Evolutionary conservation across 2,113 vertebrate species (phyloP), one percentile per base, ranked within the genome.

Genomic region (Anolis sagrei): DNA sequence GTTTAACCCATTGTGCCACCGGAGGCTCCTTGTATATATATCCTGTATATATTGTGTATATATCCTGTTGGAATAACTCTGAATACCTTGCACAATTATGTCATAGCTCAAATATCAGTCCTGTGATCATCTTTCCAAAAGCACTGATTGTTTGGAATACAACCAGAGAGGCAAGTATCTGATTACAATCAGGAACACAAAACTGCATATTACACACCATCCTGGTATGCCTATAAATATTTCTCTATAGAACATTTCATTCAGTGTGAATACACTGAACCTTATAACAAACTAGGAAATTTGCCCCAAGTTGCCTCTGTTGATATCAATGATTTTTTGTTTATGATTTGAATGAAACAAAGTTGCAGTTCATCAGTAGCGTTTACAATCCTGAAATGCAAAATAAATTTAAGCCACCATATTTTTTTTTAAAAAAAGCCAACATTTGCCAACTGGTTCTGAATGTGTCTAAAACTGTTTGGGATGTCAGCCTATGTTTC

Each of bases 51-150:
- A n/a, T n/a, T n/a, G n/a, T n/a, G n/a, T n/a, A n/a, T n/a, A n/a
- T n/a, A n/a, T n/a, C n/a, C n/a, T n/a, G n/a, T n/a, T 74, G 54
- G 68, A 18, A 73, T 80, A 48, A 74, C 62, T 79, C 68, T 32
- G 54, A 80, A 74, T n/a, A 74, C 11, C 27, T 73, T 73, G 69
- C 68, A 62, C 70, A 86, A 62, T 73, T 73, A 74, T 68, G 44
- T 23, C 32, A 36, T 10, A 36, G 13, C 32, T 32, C 36, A 14
- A 72, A 11, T 21, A 70, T 29, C 21, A 66, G 70, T 14, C 49
- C 34, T 58, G 49, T 61, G 49, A 39, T 44, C 49, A 29, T 54
- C 54, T 61, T 79, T 79, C 18, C 51, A 48, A 70, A 32, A 6
- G 21, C 39, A 66, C 51, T 61, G 25, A 32, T 49, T 79, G 13